Evolutionary conservation across 2,888 invertebrate species (phyloP), one percentile per base, ranked within the genome.

Genomic region (Drosophila paracracens): DNA sequence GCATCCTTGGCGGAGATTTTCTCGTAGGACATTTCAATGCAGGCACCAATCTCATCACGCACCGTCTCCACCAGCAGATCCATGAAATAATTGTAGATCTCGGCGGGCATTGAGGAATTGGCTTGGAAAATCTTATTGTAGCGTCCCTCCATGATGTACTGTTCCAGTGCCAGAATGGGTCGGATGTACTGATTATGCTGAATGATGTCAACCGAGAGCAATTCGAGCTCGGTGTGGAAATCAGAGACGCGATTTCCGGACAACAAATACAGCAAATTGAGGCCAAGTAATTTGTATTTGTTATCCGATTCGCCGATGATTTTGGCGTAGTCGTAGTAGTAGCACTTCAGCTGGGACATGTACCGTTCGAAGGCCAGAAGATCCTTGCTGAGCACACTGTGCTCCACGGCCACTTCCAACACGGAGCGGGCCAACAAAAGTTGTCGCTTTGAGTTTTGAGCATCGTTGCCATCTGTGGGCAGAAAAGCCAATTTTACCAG

Each of bases 91-190:
- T 97, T 98, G 93, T 99, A 99, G 76, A 97, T 97, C 76, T 97
- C 97, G 0, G 99, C 98, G 70, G 99, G 99, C 7, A 99, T 99
- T 93, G 98, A 98, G 31, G 97, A 96, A 93, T 98, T 97, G 1
- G 98, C 98, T 83, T 98, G 94, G 92, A 98, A 98, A 65, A 98
- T 97, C 94, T 99, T 99, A 92, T 99, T 99, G 92, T 99, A 99
- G 82, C 98, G 98, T 56, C 99, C 99, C 93, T 99, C 99, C 99
- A 99, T 99, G 63, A 99, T 95, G 93, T 98, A 99, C 93, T 99
- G 99, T 91, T 99, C 99, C 90, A 99, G 95, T 11, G 98, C 97
- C 16, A 99, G 94, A 0, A 99, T 99, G 91, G 99, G 98, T 74
- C 96, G 95, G 68, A 99, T 98, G 92, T 98, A 99, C 25, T 98